phyloP scores from a whole-genome alignment of 1,140 invertebrate genomes.

The Macrobrachium nipponense region DNA sequence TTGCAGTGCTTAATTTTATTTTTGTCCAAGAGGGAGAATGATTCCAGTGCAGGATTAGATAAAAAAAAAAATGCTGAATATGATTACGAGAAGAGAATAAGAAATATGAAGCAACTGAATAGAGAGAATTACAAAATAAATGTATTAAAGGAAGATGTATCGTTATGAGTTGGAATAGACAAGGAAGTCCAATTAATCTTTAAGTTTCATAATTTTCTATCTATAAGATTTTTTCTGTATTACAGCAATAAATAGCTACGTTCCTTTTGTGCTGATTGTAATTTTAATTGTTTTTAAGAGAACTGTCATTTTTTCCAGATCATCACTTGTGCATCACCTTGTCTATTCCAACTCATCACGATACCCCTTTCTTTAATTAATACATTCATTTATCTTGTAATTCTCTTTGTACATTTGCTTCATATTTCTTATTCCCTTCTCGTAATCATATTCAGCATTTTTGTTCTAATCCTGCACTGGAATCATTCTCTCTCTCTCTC shows the following conservation, averaged over 20 bases:
- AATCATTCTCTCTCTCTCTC: constrained; percentile 1
- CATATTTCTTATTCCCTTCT: neutral
- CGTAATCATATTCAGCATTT: neutral
- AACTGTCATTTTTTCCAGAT: neutral
- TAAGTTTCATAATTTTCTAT: too few relatives aligned
- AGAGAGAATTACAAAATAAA: too few relatives aligned
- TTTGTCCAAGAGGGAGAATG: too few relatives aligned
- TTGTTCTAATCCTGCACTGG: neutral
- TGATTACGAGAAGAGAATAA: too few relatives aligned
- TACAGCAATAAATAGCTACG: neutral
- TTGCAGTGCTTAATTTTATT: too few relatives aligned
- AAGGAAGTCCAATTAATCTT: too few relatives aligned
- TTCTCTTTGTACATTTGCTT: neutral
- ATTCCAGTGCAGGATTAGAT: too few relatives aligned
- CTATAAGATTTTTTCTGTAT: neutral
- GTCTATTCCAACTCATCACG: neutral
- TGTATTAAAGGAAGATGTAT: too few relatives aligned
- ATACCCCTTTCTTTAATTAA: too few relatives aligned
- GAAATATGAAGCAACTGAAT: too few relatives aligned
- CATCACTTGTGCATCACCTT: neutral
- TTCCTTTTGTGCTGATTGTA: neutral
- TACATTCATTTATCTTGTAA: neutral
- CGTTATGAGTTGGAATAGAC: too few relatives aligned
- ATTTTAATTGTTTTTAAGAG: neutral
- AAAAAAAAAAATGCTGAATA: too few relatives aligned